Conservation (phyloP, 2,113 vertebrate species). For the Malurus cyaneus region DNA sequence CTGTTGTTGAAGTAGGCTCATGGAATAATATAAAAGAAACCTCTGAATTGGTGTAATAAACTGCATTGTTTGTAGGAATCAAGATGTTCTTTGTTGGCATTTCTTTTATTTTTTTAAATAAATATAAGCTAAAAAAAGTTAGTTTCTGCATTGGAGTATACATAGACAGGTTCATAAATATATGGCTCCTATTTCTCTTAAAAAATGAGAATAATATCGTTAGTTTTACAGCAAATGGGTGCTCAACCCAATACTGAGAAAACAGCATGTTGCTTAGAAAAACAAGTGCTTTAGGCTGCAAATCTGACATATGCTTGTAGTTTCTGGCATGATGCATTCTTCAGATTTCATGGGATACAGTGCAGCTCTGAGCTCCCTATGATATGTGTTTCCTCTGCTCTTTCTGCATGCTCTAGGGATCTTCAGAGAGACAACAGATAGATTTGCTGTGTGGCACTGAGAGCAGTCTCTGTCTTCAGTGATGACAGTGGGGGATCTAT, state of each 20-base stretch:
- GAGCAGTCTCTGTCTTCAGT: conserved; percentile 5
- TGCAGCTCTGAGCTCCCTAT: not conserved
- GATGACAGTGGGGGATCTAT: not conserved
- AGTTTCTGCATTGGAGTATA: not conserved
- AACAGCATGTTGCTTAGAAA: not conserved
- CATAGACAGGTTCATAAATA: not conserved
- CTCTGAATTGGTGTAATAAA: not conserved
- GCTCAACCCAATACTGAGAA: not conserved
- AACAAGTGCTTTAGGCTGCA: conserved; percentile 23
- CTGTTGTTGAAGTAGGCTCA: not conserved
- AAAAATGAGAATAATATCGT: not conserved
- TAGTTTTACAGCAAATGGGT: not conserved
- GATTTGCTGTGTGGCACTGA: conserved; percentile 7
- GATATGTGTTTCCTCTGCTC: not conserved
- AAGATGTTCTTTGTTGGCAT: not conserved
- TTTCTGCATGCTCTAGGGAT: conserved; percentile 18
- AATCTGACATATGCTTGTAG: conserved; percentile 1
- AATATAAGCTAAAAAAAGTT: not conserved
- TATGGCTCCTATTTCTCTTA: not conserved
- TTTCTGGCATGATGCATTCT: not conserved
- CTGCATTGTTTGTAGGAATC: not conserved
- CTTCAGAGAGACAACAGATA: not conserved
- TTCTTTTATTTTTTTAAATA: not conserved
- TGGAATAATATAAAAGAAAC: not conserved
- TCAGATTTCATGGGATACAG: conserved; percentile 12